Conservation (phyloP, 2,888 invertebrate genomes). For the Chrysotoxum bicinctum region DNA sequence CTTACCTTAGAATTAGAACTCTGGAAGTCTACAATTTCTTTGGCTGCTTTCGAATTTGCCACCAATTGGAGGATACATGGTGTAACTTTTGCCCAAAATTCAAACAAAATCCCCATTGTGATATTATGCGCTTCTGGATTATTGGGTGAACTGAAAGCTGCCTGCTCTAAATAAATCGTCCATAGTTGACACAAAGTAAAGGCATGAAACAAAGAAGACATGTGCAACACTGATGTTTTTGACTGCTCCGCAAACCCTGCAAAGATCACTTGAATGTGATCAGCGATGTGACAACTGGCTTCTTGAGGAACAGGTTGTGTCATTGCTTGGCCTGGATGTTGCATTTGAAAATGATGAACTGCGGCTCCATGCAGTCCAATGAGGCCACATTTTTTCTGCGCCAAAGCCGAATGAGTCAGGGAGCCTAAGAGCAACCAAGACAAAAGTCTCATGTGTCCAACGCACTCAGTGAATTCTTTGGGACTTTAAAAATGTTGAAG, state of each 20-base stretch:
- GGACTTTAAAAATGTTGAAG: slow-evolving; percentile 85
- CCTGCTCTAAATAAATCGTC: slow-evolving; percentile 98
- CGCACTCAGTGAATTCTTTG: slow-evolving; percentile 97
- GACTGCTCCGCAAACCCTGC: slow-evolving; percentile 98
- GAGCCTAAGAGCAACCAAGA: slow-evolving; percentile 98
- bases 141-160: slow-evolving; percentile 86
- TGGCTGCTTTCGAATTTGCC: slow-evolving; percentile 93
- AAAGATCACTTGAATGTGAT: slow-evolving; percentile 97
- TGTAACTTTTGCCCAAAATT: slow-evolving; percentile 99
- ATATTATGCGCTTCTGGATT: slow-evolving; percentile 88
- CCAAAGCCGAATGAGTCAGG: slow-evolving; percentile 92
- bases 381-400: slow-evolving; percentile 75
- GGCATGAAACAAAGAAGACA: slow-evolving; percentile 98
- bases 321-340: slow-evolving; percentile 80
- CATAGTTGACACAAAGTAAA: slow-evolving; percentile 99
- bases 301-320: slow-evolving; percentile 96
- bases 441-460: slow-evolving; percentile 94
- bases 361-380: slow-evolving; percentile 74
- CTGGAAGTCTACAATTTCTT: slow-evolving; percentile 79
- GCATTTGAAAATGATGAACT: slow-evolving; percentile 73
- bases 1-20: slow-evolving; percentile 75
- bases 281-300: slow-evolving; percentile 97
- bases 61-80: slow-evolving; percentile 96
- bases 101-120: slow-evolving; percentile 92
- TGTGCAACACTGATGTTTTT: slow-evolving; percentile 94